A percentile compares a stretch with the other conserved stretches of the same genome.
Conservation (phyloP, 2,888 invertebrate genomes). For the Eretmocerus hayati region DNA sequence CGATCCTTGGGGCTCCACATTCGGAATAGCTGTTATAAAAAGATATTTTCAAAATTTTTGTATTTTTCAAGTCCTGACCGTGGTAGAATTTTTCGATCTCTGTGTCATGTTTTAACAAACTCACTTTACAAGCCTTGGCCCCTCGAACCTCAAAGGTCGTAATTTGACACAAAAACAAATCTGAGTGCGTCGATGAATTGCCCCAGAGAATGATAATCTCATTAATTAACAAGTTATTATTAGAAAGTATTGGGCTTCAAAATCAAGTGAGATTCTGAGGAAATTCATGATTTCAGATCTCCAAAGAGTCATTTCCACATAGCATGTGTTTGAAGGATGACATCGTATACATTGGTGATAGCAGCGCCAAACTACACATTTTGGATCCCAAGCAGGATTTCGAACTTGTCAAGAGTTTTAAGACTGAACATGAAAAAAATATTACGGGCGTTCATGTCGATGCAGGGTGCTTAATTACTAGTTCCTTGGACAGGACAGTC, state of each 20-base stretch:
- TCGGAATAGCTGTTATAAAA: too few species aligned
- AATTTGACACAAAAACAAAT: too few species aligned
- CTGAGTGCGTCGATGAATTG: too few species aligned
- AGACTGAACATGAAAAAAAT: conserved; percentile 35
- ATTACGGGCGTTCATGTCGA: conserved; percentile 38
- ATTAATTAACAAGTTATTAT: neutral
- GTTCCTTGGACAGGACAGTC: conserved; percentile 41
- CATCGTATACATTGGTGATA: conserved; percentile 36
- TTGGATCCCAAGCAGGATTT: conserved; percentile 35
- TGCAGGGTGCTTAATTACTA: conserved; percentile 40
- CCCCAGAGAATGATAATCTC: neutral
- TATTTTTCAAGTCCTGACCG: too few species aligned
- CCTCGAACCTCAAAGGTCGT: too few species aligned
- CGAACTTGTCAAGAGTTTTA: conserved; percentile 32
- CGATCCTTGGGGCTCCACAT: too few species aligned
- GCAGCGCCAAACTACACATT: conserved; percentile 33
- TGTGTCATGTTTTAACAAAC: too few species aligned
- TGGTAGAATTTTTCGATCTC: too few species aligned
- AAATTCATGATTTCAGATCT: conserved; percentile 31
- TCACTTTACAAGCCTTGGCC: too few species aligned
- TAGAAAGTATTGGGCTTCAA: neutral
- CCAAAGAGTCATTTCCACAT: conserved; percentile 37
- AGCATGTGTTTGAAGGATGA: conserved; percentile 35
- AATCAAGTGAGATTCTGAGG: neutral
- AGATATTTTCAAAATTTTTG: too few species aligned